Conservation (phyloP, 2,113 vertebrate genomes). For the Euleptes europaea region DNA sequence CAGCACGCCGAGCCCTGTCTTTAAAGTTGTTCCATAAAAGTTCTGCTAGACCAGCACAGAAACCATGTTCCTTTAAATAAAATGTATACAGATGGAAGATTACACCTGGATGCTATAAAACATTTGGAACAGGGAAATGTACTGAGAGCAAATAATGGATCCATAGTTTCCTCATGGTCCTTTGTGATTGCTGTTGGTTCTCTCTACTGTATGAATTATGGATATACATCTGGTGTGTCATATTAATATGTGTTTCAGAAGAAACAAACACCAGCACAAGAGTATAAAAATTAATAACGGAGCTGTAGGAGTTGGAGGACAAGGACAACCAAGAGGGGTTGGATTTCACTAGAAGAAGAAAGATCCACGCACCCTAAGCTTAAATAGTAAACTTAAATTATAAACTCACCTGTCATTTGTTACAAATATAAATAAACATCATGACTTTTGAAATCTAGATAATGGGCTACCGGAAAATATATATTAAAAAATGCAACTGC, state of each 20-base stretch:
- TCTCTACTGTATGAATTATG: not conserved
- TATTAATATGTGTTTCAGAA: slow-evolving; percentile 5
- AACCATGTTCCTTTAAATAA: not conserved
- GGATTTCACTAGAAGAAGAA: not conserved
- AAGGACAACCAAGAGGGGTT: not conserved
- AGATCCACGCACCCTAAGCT: not conserved
- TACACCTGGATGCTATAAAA: not conserved
- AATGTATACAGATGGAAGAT: not conserved
- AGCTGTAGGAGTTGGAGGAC: not conserved
- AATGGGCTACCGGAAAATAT: not conserved
- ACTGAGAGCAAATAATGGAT: not conserved
- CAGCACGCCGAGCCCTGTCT: no score
- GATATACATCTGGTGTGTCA: not conserved
- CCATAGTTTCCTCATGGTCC: not conserved
- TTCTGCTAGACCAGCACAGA: not conserved
- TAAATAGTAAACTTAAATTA: not conserved
- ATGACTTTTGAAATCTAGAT: not conserved
- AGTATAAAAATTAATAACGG: not conserved
- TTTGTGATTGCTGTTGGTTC: not conserved
- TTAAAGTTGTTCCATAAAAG: not conserved
- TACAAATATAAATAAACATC: no score
- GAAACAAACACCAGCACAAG: not conserved
- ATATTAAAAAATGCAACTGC: not conserved
- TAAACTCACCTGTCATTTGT: not conserved
- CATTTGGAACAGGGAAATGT: not conserved